These are phyloP conservation scores for Mesochorus sp. DNA, from an alignment of 2,888 invertebrate genomes.

Conservation along the genomic window DNA sequence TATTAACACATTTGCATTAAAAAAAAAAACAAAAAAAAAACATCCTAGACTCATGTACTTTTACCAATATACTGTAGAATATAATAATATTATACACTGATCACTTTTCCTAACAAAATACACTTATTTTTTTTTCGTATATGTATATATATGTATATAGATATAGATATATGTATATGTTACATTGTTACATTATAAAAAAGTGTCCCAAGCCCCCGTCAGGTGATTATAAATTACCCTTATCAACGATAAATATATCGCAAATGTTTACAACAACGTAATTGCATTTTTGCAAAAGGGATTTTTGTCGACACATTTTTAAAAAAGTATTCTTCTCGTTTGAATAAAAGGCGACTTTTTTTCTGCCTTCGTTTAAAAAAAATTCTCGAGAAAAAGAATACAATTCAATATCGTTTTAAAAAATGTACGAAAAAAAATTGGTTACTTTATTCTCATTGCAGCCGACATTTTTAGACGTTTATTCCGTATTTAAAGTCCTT, in stretches of 20 bases:
- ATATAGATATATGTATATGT: background rate
- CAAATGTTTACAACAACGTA: background rate
- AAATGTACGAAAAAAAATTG: background rate
- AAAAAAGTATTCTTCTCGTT: background rate
- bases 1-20: too few relatives aligned
- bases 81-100: constrained; percentile 49
- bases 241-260: constrained; percentile 6
- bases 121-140: constrained; percentile 30
- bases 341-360: background rate
- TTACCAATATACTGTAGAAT: too few relatives aligned
- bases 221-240: constrained; percentile 26
- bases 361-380: background rate
- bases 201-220: constrained; percentile 28
- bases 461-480: background rate
- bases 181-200: constrained; percentile 40
- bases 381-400: background rate
- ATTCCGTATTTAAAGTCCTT: too few relatives aligned
- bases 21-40: too few relatives aligned
- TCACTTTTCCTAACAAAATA: constrained; percentile 54
- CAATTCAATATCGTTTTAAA: background rate
- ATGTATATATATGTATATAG: constrained; percentile 29
- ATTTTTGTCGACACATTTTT: background rate
- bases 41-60: too few relatives aligned
- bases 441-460: background rate
- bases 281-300: background rate